Percentiles rank a stretch among this genome's conserved stretches.
Conservation (phyloP, 2,888 invertebrate genomes). For the Oeneis ivallda region DNA sequence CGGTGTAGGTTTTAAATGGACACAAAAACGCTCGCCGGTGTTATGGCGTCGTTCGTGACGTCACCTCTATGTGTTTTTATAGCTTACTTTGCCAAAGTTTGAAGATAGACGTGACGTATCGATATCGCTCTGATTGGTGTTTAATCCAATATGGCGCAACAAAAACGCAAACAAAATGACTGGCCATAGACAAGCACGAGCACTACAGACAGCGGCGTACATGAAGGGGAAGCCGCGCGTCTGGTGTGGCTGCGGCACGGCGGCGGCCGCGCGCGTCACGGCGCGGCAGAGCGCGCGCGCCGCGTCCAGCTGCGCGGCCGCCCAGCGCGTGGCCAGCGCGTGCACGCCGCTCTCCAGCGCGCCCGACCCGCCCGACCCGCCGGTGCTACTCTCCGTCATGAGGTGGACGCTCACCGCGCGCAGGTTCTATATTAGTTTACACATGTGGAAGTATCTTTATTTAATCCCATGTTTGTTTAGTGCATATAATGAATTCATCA, state of each 20-base stretch:
- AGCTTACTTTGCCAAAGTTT: no score
- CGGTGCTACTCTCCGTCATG: constrained; percentile 83
- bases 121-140: no score
- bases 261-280: constrained; percentile 85
- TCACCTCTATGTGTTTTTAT: no score
- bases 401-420: constrained; percentile 93
- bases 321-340: constrained; percentile 90
- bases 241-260: constrained; percentile 85
- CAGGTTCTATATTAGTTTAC: constrained; percentile 83
- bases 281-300: constrained; percentile 89
- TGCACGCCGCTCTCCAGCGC: constrained; percentile 82
- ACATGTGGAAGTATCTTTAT: no score
- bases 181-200: constrained; percentile 23
- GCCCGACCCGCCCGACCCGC: constrained; percentile 84
- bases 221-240: constrained; percentile 90
- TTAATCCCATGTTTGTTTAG: no score
- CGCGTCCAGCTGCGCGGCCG: constrained; percentile 90
- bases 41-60: no score
- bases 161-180: no score
- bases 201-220: constrained; percentile 65
- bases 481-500: no score
- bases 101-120: no score
- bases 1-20: no score
- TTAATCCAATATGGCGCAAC: no score
- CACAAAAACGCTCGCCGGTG: no score